A percentile compares a stretch with the other conserved stretches of the same genome.
phyloP scores from a whole-genome alignment of 2,797 vertebrate species.

The Amphiprion clarkii region DNA sequence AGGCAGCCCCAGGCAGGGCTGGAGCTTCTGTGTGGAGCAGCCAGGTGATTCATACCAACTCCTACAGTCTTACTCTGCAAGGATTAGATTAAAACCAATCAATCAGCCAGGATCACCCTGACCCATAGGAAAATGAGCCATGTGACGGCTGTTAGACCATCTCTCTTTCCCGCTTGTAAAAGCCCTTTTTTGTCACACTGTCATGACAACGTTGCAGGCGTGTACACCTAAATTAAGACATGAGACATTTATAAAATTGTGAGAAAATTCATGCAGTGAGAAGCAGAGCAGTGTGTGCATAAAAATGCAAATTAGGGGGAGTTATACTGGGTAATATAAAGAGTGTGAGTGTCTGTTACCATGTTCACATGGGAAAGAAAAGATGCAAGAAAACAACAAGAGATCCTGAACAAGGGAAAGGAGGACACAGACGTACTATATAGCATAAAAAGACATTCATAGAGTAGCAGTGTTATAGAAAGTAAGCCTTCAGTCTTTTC shows the following conservation, averaged over 20 bases:
- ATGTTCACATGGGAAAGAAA: slow-evolving; percentile 1
- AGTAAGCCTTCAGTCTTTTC: background rate
- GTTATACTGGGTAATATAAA: slow-evolving; percentile 14
- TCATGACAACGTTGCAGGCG: slow-evolving; percentile 43
- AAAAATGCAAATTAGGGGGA: slow-evolving; percentile 26
- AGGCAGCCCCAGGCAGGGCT: slow-evolving; percentile 54
- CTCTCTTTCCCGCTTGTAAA: slow-evolving; percentile 17
- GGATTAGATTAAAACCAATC: slow-evolving; percentile 82
- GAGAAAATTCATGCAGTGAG: slow-evolving; percentile 18
- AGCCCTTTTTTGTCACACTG: slow-evolving; percentile 20
- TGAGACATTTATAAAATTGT: slow-evolving; percentile 17
- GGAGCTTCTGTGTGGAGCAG: slow-evolving; percentile 58
- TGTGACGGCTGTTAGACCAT: slow-evolving; percentile 37
- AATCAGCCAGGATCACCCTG: slow-evolving; percentile 72
- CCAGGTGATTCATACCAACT: slow-evolving; percentile 80
- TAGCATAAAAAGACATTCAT: background rate
- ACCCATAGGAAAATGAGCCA: slow-evolving; percentile 54
- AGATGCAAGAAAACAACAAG: slow-evolving; percentile 15
- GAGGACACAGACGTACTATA: background rate
- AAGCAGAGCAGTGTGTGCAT: slow-evolving; percentile 22
- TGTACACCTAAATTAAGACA: slow-evolving; percentile 25
- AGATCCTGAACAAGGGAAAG: background rate
- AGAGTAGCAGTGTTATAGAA: background rate
- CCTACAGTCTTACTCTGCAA: slow-evolving; percentile 67
- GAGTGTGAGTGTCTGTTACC: slow-evolving; percentile 2